These are phyloP conservation scores for Zaprionus camerounensis DNA, from an alignment of 1,140 invertebrate genomes.

Conservation along the genomic window DNA sequence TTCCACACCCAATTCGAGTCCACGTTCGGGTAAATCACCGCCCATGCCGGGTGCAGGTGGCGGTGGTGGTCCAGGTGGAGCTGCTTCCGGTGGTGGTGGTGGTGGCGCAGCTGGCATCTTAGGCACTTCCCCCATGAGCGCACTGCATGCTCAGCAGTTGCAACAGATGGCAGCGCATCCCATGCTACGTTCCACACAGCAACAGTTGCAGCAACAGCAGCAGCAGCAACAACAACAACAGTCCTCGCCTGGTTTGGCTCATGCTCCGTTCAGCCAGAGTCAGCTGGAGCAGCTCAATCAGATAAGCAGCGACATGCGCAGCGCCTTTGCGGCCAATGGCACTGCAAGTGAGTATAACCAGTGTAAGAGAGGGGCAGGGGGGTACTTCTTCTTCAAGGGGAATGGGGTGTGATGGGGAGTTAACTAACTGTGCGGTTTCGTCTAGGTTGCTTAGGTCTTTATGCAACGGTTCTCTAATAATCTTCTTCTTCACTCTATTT, in stretches of 20 bases:
- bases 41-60: slow-evolving; percentile 86
- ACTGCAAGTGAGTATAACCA: slow-evolving; percentile 78
- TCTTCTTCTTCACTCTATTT: slow-evolving; percentile 36
- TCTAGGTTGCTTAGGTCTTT: slow-evolving; percentile 36
- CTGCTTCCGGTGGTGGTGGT: slow-evolving; percentile 33
- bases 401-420: background rate
- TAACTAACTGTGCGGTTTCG: background rate
- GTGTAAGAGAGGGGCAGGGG: background rate
- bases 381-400: background rate
- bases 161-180: slow-evolving; percentile 59
- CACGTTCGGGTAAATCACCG: slow-evolving; percentile 94
- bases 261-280: slow-evolving; percentile 72
- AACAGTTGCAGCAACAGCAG: slow-evolving; percentile 63
- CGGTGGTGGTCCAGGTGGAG: background rate
- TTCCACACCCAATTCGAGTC: slow-evolving; percentile 95
- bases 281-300: slow-evolving; percentile 79
- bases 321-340: slow-evolving; percentile 76
- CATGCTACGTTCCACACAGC: slow-evolving; percentile 65
- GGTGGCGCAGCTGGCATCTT: slow-evolving; percentile 45
- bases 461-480: slow-evolving; percentile 26
- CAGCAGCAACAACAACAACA: slow-evolving; percentile 49
- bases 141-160: slow-evolving; percentile 80
- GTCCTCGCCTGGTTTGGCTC: slow-evolving; percentile 33
- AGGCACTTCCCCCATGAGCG: slow-evolving; percentile 72
- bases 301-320: slow-evolving; percentile 80